Evolutionary conservation across 1,140 invertebrate genomes (phyloP).

Genomic region (Ceratitis capitata): DNA sequence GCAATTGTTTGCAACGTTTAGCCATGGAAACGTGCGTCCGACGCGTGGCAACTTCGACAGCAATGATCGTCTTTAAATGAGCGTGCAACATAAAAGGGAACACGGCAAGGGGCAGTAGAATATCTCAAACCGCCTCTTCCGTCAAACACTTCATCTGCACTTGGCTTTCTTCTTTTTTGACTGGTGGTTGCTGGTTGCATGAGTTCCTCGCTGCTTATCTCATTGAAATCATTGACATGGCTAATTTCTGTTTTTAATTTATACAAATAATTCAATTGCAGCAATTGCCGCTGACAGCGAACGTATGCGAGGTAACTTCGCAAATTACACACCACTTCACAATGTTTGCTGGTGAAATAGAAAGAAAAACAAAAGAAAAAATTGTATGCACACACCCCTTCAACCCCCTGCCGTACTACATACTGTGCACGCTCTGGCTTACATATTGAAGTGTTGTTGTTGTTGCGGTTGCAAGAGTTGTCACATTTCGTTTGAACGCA

Average conservation of each 20-base stretch:
- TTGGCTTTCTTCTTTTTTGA: not conserved
- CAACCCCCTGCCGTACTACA: not conserved
- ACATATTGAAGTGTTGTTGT: not conserved
- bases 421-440: not conserved
- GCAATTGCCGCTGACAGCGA: slow-evolving; percentile 52
- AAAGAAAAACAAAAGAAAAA: not conserved
- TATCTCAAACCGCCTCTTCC: not conserved
- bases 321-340: slow-evolving; percentile 33
- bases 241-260: slow-evolving; percentile 61
- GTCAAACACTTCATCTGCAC: not conserved
- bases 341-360: not conserved
- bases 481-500: not conserved
- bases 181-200: not conserved
- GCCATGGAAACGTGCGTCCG: slow-evolving; percentile 39
- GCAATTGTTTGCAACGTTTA: slow-evolving; percentile 45
- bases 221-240: slow-evolving; percentile 51
- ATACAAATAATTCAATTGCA: slow-evolving; percentile 65
- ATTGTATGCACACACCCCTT: not conserved
- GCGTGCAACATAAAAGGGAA: slow-evolving; percentile 19
- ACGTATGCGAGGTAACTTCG: not conserved
- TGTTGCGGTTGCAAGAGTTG: not conserved
- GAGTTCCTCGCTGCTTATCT: slow-evolving; percentile 4
- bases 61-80: slow-evolving; percentile 41
- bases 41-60: slow-evolving; percentile 47
- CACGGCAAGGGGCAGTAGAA: not conserved